Evolutionary conservation across 2,888 invertebrate genomes (phyloP), one percentile per base, ranked within the genome.

Genomic region (Hipparchia semele): DNA sequence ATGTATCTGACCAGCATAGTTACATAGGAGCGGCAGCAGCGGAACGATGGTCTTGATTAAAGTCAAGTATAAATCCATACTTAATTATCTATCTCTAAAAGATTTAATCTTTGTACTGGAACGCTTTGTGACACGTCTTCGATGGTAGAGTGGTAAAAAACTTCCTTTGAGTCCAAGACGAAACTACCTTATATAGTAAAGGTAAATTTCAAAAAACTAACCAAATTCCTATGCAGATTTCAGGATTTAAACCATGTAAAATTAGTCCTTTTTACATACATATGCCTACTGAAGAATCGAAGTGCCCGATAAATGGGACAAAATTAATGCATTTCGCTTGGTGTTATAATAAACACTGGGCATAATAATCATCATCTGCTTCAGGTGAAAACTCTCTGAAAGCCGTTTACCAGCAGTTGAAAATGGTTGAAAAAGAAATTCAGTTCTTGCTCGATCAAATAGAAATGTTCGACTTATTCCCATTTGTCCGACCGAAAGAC

Each of bases 401-500:
- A 76, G 96, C 96, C 0, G 94, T 96, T 9, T 95, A 96, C 65
- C 94, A 95, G 12, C 97, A 97, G 84, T 94, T 97, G 53, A 95
- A 95, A 76, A 96, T 96, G 87, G 95, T 96, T 10, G 96, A 96
- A 73, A 90, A 90, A 58, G 96, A 96, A 79, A 90, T 97, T 13
- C 90, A 94, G 58, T 91, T 90, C 73, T 91, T 95, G 54, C 93
- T 96, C 1, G 91, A 94, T 68, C 90, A 93, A 77, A 82, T 97
- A 60, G 89, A 94, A 73, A 83, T 85, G 23, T 95, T 94, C 73
- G 95, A 96, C 84, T 81, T 96, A 68, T 96, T 95, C 77, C 94
- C 95, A 61, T 33, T 53, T 1, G 72, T 92, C 6, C 83, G 82
- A 9, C 94, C 94, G 0, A 78, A 84, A 12, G 77, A 90, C 77